A percentile compares a stretch with the other conserved stretches of the same genome.
phyloP scores from a whole-genome alignment of 2,888 invertebrate genomes.

The Cheilosia variabilis region DNA sequence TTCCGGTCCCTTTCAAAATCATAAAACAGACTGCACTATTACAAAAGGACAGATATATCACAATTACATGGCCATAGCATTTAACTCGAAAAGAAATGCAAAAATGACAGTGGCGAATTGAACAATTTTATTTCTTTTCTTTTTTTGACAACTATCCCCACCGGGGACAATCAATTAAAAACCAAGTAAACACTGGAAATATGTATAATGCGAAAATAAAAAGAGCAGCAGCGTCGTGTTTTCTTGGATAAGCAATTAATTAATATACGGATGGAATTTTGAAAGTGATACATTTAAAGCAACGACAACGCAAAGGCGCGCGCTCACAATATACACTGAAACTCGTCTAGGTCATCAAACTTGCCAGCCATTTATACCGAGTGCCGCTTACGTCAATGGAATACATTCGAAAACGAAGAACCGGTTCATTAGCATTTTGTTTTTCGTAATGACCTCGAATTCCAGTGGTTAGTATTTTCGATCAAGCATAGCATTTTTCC shows the following conservation, averaged over 20 bases:
- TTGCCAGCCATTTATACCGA: conserved; percentile 38
- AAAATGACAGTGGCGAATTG: conserved; percentile 4
- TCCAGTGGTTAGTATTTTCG: conserved; percentile 53
- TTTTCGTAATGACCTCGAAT: conserved; percentile 70
- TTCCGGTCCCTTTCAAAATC: neutral
- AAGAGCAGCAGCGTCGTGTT: conserved; percentile 14
- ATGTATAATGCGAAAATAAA: neutral
- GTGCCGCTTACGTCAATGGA: conserved; percentile 69
- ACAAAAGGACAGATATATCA: neutral
- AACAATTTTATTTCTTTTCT: too few relatives aligned
- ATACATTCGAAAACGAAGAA: conserved; percentile 62
- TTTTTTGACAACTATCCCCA: neutral
- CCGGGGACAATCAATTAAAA: conserved; percentile 10
- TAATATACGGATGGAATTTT: conserved; percentile 61
- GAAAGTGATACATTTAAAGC: conserved; percentile 62
- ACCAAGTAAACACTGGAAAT: neutral
- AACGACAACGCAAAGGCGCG: conserved; percentile 7
- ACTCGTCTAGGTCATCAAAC: conserved; percentile 64
- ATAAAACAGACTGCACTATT: neutral
- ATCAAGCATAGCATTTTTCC: conserved; percentile 44
- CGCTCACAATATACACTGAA: conserved; percentile 2
- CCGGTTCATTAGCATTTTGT: conserved; percentile 71
- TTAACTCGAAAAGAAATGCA: neutral
- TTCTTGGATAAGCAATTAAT: conserved; percentile 66
- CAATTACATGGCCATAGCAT: neutral